phyloP scores from a whole-genome alignment of 2,113 vertebrate species.

The Nannobrachium achirus region DNA sequence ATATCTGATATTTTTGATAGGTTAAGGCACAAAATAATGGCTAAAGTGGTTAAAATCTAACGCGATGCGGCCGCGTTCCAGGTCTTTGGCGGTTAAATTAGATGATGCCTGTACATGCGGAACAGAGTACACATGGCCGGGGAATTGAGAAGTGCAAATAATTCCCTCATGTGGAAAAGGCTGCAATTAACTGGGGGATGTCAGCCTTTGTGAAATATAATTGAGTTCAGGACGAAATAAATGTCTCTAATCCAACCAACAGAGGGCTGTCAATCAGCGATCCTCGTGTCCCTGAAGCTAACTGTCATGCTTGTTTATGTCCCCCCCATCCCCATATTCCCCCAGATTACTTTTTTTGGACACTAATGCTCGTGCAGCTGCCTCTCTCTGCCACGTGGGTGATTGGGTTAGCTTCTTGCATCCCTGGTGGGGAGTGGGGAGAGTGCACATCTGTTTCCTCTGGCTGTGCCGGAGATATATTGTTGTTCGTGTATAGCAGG shows the following conservation, averaged over 20 bases:
- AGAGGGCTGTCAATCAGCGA: conserved; percentile 80
- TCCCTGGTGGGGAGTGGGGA: conserved; percentile 43
- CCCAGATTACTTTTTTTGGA: conserved; percentile 52
- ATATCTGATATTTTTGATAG: no score
- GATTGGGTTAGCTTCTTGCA: conserved; percentile 56
- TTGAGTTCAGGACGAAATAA: conserved; percentile 84
- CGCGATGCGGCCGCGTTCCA: no score
- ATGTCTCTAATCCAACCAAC: conserved; percentile 81
- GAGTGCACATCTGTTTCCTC: conserved; percentile 66
- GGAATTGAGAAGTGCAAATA: conserved; percentile 83
- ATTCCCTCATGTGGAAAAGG: conserved; percentile 84
- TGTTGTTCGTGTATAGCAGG: no score
- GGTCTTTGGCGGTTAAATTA: no score
- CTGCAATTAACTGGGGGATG: conserved; percentile 84
- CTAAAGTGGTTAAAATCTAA: no score
- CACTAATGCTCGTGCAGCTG: conserved; percentile 71
- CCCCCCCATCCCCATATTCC: conserved; percentile 53
- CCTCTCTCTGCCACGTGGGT: conserved; percentile 64
- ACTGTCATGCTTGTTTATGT: conserved; percentile 77
- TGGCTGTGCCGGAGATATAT: conserved; percentile 45
- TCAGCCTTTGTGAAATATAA: conserved; percentile 85
- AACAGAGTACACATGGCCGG: conserved; percentile 79
- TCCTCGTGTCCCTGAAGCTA: conserved; percentile 70
- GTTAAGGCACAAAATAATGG: no score
- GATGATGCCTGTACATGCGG: conserved; percentile 72